Base-by-base conservation (phyloP, 2,797 vertebrate species). In the Adelosebastes latens region DNA sequence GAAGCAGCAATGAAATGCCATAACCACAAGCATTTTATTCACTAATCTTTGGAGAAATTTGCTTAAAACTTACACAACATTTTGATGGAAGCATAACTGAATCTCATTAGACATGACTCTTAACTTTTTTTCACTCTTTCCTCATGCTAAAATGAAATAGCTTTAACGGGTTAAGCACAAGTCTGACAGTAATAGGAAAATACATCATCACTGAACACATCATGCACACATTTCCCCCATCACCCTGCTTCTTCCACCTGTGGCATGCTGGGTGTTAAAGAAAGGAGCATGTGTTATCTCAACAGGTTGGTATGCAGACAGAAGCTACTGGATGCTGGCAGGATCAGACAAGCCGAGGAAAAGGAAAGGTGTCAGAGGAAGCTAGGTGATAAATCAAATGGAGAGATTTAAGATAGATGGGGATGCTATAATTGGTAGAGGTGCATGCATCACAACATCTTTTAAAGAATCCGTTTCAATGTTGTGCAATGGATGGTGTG, bases 261-360 rank as follows among this genome's bases (percentile, higher is more conserved):
- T 80, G 77, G 82, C 87, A 93, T 73, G 92, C 87, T 80, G 75
- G 80, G 76, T 88, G 88, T 83, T 80, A 87, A 90, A 92, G 86
- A 93, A 93, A 93, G 75, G 82, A 72, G 62, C 24, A 55, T 67
- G 81, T 93, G 82, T 93, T 95, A 95, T 95, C 94, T 92, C 89
- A 85, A 31, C 27, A 65, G 70, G 62, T 77, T 88, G 94, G 93
- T 94, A 93, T 94, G 93, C 87, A 92, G 88, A 92, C 89, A 22
- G 75, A 60, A 63, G 67, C 56, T 71, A 69, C 82, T 87, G 81
- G 82, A 90, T 80, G 64, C 79, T 83, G 85, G 88, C 92, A 94
- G 87, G 92, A 95, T 89, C 87, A 93, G 94, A 93, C 93, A 94
- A 92, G 93, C 81, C 64, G 29, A 78, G 75, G 77, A 82, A 90